Evolutionary conservation across 2,113 vertebrate genomes (phyloP), one percentile per base, ranked within the genome.

Genomic region (Pangasianodon gigas): DNA sequence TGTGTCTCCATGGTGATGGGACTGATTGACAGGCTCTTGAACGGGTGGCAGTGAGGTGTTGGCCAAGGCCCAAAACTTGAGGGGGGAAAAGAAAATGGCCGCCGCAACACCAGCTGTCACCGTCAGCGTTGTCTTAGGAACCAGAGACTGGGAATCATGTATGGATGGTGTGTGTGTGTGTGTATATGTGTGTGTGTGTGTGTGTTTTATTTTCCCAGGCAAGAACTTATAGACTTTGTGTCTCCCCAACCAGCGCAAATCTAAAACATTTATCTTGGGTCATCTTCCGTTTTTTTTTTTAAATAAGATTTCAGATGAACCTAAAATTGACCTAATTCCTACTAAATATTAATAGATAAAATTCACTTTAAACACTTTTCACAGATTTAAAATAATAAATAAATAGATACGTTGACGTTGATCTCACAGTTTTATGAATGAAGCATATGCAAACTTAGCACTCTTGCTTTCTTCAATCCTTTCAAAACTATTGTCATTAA

Each of bases 21-120:
- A 90, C 86, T 89, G 91, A 90, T 83, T 93, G 91, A 93, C 89
- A 88, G 91, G 83, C 84, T 90, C 65, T 82, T 79, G 87, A 83
- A 77, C 88, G 92, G 79, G 67, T 89, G 89, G 88, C 84, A 85
- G 87, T 92, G 85, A 90, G 88, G 90, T 88, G 91, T 93, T 90
- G 89, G 92, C 92, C 71, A 71, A 88, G 65, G 19, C 86, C 89
- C 89, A 90, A 89, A 91, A 90, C 84, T 90, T 89, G 79, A 87
- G 88, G 91, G 85, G 71, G n/a, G 67, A 88, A 90, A 90, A 85
- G 74, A 89, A 90, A 89, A 91, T 86, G 88, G 87, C 89, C 75
- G 88, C 89, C 37, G 67, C 51, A 65, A 46, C 77, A 87, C 75
- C 91, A 91, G 90, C 89, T 92, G 90, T 90, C 91, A 83, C 52